A percentile compares a stretch with the other conserved stretches of the same genome.
Conservation (phyloP, 1,140 invertebrate species). For the Apis dorsata region DNA sequence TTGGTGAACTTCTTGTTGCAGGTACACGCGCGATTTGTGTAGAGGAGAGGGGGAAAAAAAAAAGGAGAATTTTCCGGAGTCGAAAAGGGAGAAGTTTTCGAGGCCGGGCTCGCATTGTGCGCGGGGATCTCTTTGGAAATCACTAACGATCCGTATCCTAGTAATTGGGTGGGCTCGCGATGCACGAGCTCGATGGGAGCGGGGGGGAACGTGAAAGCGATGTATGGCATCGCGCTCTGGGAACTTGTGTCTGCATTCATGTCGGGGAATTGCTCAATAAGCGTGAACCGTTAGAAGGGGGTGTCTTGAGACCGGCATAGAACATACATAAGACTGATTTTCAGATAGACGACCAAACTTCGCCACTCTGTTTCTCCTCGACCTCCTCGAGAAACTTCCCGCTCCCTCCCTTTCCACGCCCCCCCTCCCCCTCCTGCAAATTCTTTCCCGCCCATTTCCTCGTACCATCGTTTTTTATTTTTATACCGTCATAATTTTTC, state of each 20-base stretch:
- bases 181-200: slow-evolving; percentile 30
- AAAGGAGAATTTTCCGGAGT: background rate
- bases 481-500: background rate
- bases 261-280: slow-evolving; percentile 59
- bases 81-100: background rate
- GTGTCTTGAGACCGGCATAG: slow-evolving; percentile 1
- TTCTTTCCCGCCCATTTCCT: slow-evolving; percentile 1
- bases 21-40: slow-evolving; percentile 32
- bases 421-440: background rate
- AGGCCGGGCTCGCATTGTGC: slow-evolving; percentile 34
- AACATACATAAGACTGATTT: slow-evolving; percentile 17
- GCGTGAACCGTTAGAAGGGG: slow-evolving; percentile 51
- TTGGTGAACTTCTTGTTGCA: background rate
- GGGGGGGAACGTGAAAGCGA: slow-evolving; percentile 48
- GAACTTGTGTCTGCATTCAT: slow-evolving; percentile 33
- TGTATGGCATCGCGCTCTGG: slow-evolving; percentile 44
- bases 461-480: background rate
- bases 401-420: background rate
- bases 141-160: slow-evolving; percentile 59
- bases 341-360: slow-evolving; percentile 19
- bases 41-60: background rate
- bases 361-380: background rate
- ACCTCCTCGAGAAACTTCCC: background rate
- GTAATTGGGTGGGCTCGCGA: slow-evolving; percentile 61
- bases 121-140: slow-evolving; percentile 56